Conservation (phyloP, 2,113 vertebrate species). For the Cranoglanis bouderius region DNA sequence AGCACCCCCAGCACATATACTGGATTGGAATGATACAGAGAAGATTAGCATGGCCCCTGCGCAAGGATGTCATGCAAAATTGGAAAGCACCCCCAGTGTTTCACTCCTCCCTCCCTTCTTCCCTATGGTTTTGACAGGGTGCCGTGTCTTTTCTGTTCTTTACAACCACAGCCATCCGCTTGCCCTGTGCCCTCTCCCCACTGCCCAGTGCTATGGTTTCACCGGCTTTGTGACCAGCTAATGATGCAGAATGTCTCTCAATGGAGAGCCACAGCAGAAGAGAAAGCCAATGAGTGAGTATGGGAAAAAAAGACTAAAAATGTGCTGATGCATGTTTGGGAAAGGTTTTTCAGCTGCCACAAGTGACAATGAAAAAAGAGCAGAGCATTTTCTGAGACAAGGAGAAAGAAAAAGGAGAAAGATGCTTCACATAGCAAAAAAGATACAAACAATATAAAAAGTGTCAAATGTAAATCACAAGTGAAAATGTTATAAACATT, state of each 20-base stretch:
- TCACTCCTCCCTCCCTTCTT: background rate
- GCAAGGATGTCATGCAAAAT: no score
- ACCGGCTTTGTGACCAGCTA: constrained; percentile 27
- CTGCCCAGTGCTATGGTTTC: constrained; percentile 26
- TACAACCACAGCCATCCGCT: background rate
- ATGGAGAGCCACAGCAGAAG: constrained; percentile 12
- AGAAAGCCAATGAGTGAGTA: constrained; percentile 5
- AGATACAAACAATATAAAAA: background rate
- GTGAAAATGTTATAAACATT: background rate
- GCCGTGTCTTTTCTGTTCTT: background rate
- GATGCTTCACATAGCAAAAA: background rate
- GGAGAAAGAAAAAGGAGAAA: background rate
- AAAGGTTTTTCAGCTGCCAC: constrained; percentile 10
- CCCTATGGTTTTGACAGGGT: constrained; percentile 1
- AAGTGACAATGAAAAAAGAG: background rate
- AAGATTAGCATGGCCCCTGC: no score
- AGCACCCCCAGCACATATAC: background rate
- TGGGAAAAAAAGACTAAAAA: background rate
- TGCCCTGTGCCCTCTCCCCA: background rate
- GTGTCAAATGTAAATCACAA: background rate
- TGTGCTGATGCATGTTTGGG: background rate
- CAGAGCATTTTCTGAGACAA: no score
- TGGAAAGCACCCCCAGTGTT: background rate
- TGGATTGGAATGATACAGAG: no score
- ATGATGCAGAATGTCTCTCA: constrained; percentile 35